Evolutionary conservation across 2,797 vertebrate genomes (phyloP), one percentile per base, ranked within the genome.

Genomic region (Fringilla coelebs): DNA sequence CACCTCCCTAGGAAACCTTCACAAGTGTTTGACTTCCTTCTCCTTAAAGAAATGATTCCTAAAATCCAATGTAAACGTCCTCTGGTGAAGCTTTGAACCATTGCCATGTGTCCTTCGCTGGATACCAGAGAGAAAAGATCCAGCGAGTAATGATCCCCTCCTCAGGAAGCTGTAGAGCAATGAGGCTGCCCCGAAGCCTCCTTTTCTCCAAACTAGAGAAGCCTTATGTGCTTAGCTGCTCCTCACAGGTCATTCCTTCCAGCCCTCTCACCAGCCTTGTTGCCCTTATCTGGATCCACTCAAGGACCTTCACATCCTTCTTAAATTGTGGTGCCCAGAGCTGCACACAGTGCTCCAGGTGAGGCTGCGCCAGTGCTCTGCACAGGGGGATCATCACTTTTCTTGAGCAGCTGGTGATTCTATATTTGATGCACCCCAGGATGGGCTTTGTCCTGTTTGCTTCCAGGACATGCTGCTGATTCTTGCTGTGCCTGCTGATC

Each of bases 11-110:
- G 43, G 62, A 83, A 89, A 29, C 41, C 32, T 70, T 36, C 12
- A 15, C 0, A 1, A 7, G 29, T 45, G 45, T 77, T 71, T 57
- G 29, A 38, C 10, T 10, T 65, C 21, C 13, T 5, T 52, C 12
- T 58, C 10, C 17, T 4, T 51, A 40, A 77, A 22, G 51, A 65
- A 63, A 15, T 55, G 5, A 19, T 68, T 43, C 54, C 22, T 61
- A 7, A 32, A 20, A 60, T 32, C 13, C 16, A 18, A 1, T 62
- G 48, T 81, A 28, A 43, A 48, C 10, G 7, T 67, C 18, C 17
- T 32, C 16, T 14, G 12, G 18, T 54, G 28, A 26, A 62, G 7
- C 18, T 75, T 36, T 36, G 41, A 68, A 36, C 32, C 16, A 5
- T 21, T 82, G 41, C 26, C 22, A 4, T 9, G 3, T 61, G 21